phyloP scores from a whole-genome alignment of 2,113 vertebrate genomes.

The Acinonyx jubatus region DNA sequence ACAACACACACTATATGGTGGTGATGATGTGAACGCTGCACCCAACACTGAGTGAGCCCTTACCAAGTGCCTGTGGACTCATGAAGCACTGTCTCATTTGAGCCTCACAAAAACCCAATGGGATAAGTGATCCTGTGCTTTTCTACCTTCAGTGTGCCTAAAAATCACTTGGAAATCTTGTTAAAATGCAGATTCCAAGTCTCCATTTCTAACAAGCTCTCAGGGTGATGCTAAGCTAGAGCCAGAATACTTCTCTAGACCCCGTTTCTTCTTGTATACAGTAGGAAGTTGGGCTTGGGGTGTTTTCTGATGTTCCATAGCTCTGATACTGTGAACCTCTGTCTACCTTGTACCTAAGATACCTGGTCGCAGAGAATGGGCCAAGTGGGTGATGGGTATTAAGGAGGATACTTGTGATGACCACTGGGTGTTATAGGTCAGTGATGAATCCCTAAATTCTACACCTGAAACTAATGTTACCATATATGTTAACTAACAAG shows the following conservation, averaged over 20 bases:
- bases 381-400: no score
- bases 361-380: no score
- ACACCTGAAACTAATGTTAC: no score
- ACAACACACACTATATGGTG: neutral
- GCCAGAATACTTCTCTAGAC: neutral
- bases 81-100: neutral
- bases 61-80: neutral
- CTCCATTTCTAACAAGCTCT: neutral
- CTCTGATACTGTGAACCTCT: neutral
- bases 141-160: neutral
- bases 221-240: neutral
- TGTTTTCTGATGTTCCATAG: neutral
- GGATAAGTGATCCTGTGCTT: neutral
- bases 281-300: neutral
- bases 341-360: neutral
- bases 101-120: neutral
- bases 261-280: neutral
- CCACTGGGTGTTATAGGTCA: no score
- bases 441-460: no score
- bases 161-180: neutral
- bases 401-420: no score
- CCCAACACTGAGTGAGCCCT: neutral
- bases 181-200: neutral
- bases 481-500: no score
- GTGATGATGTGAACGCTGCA: rapidly evolving